Percentiles rank a stretch among this genome's conserved stretches.
Evolutionary conservation across 2,888 invertebrate species (phyloP).

Genomic region (Lottia scabra): DNA sequence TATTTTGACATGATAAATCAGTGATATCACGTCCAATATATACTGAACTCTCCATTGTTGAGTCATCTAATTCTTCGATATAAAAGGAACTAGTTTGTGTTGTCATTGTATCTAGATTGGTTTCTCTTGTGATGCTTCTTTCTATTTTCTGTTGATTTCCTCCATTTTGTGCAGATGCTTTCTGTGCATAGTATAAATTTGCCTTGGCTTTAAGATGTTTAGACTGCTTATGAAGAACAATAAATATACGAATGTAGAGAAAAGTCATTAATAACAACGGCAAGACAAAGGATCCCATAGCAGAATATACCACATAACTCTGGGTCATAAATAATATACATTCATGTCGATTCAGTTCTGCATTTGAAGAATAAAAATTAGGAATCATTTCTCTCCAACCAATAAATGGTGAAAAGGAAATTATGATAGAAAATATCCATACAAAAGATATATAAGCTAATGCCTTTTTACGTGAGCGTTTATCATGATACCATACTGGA

Average conservation of each 20-base stretch:
- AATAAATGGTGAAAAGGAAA: slow-evolving; percentile 67
- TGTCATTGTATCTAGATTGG: background rate
- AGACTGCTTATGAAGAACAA: slow-evolving; percentile 60
- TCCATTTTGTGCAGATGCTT: slow-evolving; percentile 19
- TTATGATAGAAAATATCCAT: slow-evolving; percentile 67
- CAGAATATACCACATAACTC: slow-evolving; percentile 68
- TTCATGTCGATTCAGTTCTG: slow-evolving; percentile 48
- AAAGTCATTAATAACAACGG: slow-evolving; percentile 66
- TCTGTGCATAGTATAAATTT: slow-evolving; percentile 36
- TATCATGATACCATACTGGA: slow-evolving; percentile 68
- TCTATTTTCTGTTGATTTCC: background rate
- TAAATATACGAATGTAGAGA: slow-evolving; percentile 67
- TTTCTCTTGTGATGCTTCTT: background rate
- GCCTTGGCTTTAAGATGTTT: slow-evolving; percentile 22
- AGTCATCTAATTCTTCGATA: background rate
- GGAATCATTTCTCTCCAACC: slow-evolving; percentile 62
- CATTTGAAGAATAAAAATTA: slow-evolving; percentile 51
- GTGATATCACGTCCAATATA: background rate
- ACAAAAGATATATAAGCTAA: slow-evolving; percentile 65
- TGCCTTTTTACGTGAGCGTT: slow-evolving; percentile 60
- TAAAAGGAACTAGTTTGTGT: background rate
- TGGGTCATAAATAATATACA: slow-evolving; percentile 65
- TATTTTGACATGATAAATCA: background rate
- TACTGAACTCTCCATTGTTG: background rate
- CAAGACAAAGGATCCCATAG: slow-evolving; percentile 67